phyloP scores from a whole-genome alignment of 2,888 invertebrate genomes.

The Pocota personata region DNA sequence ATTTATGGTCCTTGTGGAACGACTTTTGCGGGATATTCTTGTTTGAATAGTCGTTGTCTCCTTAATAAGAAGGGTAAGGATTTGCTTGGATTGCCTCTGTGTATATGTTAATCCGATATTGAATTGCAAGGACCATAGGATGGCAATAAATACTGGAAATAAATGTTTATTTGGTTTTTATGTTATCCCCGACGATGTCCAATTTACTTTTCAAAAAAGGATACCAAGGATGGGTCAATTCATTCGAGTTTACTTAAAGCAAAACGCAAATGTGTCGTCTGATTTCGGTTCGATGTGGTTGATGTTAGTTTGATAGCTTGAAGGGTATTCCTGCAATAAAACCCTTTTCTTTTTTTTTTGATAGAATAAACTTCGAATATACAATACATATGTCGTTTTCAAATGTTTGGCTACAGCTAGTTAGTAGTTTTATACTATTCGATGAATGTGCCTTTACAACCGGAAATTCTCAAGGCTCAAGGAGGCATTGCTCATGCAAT shows the following conservation, averaged over 20 bases:
- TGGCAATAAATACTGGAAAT: constrained; percentile 50
- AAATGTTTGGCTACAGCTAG: neutral
- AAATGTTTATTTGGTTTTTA: constrained; percentile 64
- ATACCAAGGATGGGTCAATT: neutral
- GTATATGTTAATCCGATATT: constrained; percentile 68
- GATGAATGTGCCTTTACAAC: neutral
- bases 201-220: constrained; percentile 35
- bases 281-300: constrained; percentile 26
- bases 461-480: no score
- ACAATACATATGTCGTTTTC: neutral
- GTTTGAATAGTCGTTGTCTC: constrained; percentile 41
- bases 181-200: constrained; percentile 20
- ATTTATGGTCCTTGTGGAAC: constrained; percentile 44
- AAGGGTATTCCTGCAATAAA: constrained; percentile 1
- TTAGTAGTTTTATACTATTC: neutral
- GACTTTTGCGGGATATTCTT: constrained; percentile 43
- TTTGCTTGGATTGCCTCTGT: constrained; percentile 10
- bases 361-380: neutral
- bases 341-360: neutral
- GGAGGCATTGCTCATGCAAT: no score
- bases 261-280: neutral
- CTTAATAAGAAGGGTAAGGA: constrained; percentile 26
- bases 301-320: constrained; percentile 9
- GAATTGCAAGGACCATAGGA: constrained; percentile 52
- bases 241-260: neutral